These are phyloP conservation scores for Apodemia zela DNA, from an alignment of 2,888 invertebrate species.

Conservation along the genomic window DNA sequence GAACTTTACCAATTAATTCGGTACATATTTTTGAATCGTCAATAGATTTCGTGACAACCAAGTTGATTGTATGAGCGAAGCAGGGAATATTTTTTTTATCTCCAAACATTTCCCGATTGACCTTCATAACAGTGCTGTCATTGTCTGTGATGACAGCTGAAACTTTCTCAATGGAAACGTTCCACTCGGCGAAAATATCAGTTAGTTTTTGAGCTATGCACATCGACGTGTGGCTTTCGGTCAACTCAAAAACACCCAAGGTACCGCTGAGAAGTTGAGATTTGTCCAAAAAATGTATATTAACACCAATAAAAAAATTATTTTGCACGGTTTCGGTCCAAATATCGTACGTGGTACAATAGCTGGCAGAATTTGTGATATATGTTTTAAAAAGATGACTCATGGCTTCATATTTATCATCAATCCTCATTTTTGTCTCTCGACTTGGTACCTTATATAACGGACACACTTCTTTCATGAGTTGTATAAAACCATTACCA, in stretches of 20 bases:
- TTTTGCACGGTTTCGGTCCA: slow-evolving; percentile 29
- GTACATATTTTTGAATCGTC: slow-evolving; percentile 10
- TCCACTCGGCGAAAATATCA: slow-evolving; percentile 25
- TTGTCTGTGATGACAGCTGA: slow-evolving; percentile 30
- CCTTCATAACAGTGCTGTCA: slow-evolving; percentile 30
- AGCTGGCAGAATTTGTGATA: slow-evolving; percentile 18
- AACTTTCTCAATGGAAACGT: slow-evolving; percentile 31
- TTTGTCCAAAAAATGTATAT: slow-evolving; percentile 27
- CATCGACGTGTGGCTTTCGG: slow-evolving; percentile 25
- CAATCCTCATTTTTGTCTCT: slow-evolving; percentile 21
- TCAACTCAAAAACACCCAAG: slow-evolving; percentile 28
- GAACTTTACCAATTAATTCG: slow-evolving; percentile 22
- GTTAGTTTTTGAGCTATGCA: slow-evolving; percentile 24
- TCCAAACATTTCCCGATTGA: slow-evolving; percentile 26
- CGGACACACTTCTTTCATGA: slow-evolving; percentile 27
- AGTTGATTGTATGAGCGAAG: slow-evolving; percentile 30
- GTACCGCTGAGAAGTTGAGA: slow-evolving; percentile 22
- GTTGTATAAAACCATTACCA: slow-evolving; percentile 28
- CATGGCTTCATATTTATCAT: slow-evolving; percentile 14
- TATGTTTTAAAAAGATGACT: slow-evolving; percentile 20
- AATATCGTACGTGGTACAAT: slow-evolving; percentile 25
- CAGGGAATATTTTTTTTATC: slow-evolving; percentile 30
- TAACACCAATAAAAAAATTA: slow-evolving; percentile 27
- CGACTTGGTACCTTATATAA: slow-evolving; percentile 26
- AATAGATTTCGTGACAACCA: slow-evolving; percentile 18